Evolutionary conservation across 1,140 invertebrate species (phyloP), one percentile per base, ranked within the genome.

Genomic region (Limonius californicus): DNA sequence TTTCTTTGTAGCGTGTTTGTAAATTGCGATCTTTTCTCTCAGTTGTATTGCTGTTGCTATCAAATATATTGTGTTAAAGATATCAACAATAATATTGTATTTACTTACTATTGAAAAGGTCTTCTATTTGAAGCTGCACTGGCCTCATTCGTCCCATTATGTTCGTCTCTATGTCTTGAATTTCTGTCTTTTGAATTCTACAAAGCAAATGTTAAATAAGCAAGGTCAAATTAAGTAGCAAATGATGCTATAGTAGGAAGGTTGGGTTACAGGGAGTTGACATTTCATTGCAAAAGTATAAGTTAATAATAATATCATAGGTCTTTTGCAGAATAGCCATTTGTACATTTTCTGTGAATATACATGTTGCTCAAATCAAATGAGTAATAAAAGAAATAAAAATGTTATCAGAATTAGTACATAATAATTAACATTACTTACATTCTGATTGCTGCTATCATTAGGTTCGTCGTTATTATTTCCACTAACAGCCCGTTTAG

Each of bases 391-490:
- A 32, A 6, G 4, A 32, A 32, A 32, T 32, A 32, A 11, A 32
- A 4, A 11, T 32, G 11, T 6, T 32, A 32, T 32, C 4, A 32
- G 4, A 32, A 32, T 6, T 32, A 6, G 4, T 6, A 6, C 27
- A 32, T 32, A 32, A 6, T 6, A 32, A 32, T 32, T 6, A 32
- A 32, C 27, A 39, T 42, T 59, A 70, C 68, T 70, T 72, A 74
- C 71, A 65, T 67, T 72, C 64, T 71, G 67, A 39, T 68, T 60
- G 42, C 50, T 67, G 53, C 65, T 67, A 50, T 69, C 68, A 20
- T 70, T 76, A 58, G 63, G 70, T 65, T 75, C 73, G 50, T 72
- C 71, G 19, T 58, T 54, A 18, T 72, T 68, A 43, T 68, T 74
- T 39, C 59, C 58, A 20, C 71, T 68, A 16, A 71, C 63, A 58